Conservation (phyloP, 1,140 invertebrate species). For the Bombus sibiricus region DNA sequence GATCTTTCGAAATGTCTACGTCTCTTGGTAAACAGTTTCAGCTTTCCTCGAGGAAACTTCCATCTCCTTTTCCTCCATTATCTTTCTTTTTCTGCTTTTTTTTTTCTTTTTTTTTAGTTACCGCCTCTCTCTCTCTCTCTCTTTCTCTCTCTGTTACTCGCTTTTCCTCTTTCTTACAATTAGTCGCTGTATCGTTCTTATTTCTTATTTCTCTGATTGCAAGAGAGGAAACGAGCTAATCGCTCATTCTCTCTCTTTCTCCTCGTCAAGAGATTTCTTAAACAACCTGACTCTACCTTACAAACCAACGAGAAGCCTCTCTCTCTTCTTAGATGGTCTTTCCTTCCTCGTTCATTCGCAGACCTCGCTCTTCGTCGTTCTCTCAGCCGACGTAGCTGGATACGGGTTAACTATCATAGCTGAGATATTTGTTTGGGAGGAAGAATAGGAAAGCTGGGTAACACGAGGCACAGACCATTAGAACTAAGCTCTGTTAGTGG, state of each 20-base stretch:
- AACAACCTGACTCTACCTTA: background rate
- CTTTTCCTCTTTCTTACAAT: background rate
- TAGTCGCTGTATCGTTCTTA: background rate
- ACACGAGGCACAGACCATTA: conserved; percentile 51
- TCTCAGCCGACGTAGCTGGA: background rate
- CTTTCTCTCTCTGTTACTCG: background rate
- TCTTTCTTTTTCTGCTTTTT: background rate
- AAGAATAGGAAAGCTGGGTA: conserved; percentile 5
- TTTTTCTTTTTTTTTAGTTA: background rate
- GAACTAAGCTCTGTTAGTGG: conserved; percentile 41
- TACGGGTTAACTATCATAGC: conserved; percentile 34
- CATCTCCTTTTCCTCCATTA: background rate
- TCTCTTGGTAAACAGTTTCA: background rate
- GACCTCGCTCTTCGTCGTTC: too few relatives aligned
- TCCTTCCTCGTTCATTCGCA: background rate
- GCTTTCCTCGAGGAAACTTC: background rate
- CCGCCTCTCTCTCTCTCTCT: background rate
- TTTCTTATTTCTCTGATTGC: background rate
- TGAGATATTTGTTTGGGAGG: conserved; percentile 16
- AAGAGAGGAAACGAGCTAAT: background rate
- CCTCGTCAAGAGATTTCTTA: background rate
- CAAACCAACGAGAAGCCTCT: background rate
- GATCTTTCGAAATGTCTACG: background rate
- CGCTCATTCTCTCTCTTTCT: background rate
- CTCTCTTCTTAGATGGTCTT: too few relatives aligned